A percentile compares a stretch with the other conserved stretches of the same genome.
These are phyloP conservation scores for Ctena decussata DNA, from an alignment of 2,888 invertebrate genomes.

Conservation along the genomic window DNA sequence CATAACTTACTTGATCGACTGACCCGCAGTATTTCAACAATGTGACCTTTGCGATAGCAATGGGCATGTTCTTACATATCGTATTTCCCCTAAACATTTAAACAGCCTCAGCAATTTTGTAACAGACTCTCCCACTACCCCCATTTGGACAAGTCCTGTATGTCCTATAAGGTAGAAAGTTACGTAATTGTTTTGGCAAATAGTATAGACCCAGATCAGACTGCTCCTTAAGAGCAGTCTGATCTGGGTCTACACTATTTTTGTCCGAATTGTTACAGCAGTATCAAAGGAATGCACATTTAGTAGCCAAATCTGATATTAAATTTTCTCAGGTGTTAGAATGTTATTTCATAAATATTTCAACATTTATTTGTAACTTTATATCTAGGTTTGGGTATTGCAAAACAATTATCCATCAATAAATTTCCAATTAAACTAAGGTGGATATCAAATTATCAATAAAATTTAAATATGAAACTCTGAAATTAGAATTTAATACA, in stretches of 20 bases:
- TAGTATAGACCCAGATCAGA: neutral
- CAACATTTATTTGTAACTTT: slow-evolving; percentile 1
- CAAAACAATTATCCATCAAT: neutral
- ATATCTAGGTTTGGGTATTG: neutral
- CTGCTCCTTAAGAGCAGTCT: neutral
- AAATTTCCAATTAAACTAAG: neutral
- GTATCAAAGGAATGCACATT: neutral
- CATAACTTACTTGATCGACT: too few species aligned
- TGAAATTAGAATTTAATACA: neutral
- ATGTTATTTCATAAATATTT: neutral
- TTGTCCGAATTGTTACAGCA: too few species aligned
- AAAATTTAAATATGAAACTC: neutral
- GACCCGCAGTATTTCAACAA: too few species aligned
- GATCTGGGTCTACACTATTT: neutral
- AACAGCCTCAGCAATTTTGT: too few species aligned
- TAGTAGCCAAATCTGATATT: neutral
- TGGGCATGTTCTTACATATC: too few species aligned
- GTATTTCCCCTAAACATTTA: too few species aligned
- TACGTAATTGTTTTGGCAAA: neutral
- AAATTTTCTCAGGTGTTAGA: neutral
- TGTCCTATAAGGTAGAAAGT: too few species aligned
- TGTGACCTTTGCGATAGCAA: too few species aligned
- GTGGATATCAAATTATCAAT: neutral
- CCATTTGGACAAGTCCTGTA: too few species aligned
- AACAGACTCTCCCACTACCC: too few species aligned